A percentile compares a stretch with the other conserved stretches of the same genome.
Evolutionary conservation across 2,888 invertebrate species (phyloP).

Genomic region (Blera fallax): DNA sequence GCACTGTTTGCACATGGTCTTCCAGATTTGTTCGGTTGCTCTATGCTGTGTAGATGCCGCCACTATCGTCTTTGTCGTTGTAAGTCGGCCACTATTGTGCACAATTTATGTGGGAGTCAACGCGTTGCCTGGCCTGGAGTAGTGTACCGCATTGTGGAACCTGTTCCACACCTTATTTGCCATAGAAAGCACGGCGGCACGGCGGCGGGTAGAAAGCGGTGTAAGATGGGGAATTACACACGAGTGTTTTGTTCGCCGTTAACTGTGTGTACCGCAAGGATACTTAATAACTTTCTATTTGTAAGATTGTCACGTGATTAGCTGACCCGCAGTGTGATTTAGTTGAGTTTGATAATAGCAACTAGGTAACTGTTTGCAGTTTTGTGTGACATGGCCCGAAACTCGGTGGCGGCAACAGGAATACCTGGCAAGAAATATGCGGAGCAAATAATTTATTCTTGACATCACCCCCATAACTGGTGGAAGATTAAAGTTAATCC

Average conservation of each 20-base stretch:
- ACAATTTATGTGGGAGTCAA: slow-evolving; percentile 69
- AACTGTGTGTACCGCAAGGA: slow-evolving; percentile 56
- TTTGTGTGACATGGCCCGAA: slow-evolving; percentile 51
- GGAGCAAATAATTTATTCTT: slow-evolving; percentile 66
- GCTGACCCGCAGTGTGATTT: slow-evolving; percentile 67
- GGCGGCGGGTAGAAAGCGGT: not conserved
- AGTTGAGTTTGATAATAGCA: slow-evolving; percentile 64
- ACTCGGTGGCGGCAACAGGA: not conserved
- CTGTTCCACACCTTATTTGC: slow-evolving; percentile 51
- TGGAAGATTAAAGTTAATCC: slow-evolving; percentile 29
- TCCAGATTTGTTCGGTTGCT: slow-evolving; percentile 17
- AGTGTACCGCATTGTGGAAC: slow-evolving; percentile 23
- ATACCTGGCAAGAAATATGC: slow-evolving; percentile 32
- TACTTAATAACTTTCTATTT: slow-evolving; percentile 72
- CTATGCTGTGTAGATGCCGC: slow-evolving; percentile 48
- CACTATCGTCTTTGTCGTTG: slow-evolving; percentile 19
- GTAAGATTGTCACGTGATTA: slow-evolving; percentile 72
- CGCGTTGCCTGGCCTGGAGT: slow-evolving; percentile 13
- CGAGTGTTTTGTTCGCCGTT: slow-evolving; percentile 58
- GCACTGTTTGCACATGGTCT: slow-evolving; percentile 34
- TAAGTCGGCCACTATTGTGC: slow-evolving; percentile 61
- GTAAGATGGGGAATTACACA: slow-evolving; percentile 19
- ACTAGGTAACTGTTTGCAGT: slow-evolving; percentile 55
- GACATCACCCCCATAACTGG: slow-evolving; percentile 47
- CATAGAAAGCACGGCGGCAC: not conserved